These are phyloP conservation scores for Halictus rubicundus DNA, from an alignment of 1,140 invertebrate genomes.

Conservation along the genomic window DNA sequence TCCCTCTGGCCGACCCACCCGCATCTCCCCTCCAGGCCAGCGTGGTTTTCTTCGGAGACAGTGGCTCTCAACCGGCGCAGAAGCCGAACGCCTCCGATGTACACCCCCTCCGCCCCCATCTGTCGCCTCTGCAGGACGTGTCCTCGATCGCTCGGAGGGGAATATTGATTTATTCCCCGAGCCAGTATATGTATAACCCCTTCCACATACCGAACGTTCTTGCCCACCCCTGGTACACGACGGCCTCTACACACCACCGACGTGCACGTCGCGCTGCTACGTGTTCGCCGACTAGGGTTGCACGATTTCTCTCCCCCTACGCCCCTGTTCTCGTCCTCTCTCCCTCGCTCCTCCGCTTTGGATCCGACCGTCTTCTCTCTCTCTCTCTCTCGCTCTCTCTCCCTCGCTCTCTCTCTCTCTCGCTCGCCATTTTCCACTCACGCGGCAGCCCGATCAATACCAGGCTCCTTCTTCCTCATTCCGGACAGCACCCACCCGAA, in stretches of 20 bases:
- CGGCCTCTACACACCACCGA: neutral
- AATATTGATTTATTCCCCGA: conserved; percentile 68
- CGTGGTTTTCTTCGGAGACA: conserved; percentile 31
- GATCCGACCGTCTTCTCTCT: too few species aligned
- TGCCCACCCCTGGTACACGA: conserved; percentile 12
- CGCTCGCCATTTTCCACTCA: conserved; percentile 24
- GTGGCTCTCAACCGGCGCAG: conserved; percentile 58
- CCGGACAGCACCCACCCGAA: conserved; percentile 28
- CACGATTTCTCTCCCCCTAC: neutral
- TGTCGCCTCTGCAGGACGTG: conserved; percentile 59
- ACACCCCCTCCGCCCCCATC: conserved; percentile 54
- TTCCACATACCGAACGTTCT: conserved; percentile 40
- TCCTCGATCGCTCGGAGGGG: conserved; percentile 58
- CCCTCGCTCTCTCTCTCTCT: too few species aligned
- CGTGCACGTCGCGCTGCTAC: conserved; percentile 10
- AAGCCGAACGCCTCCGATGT: neutral
- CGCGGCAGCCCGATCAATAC: conserved; percentile 57
- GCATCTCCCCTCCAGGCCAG: conserved; percentile 28
- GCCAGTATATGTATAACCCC: conserved; percentile 41
- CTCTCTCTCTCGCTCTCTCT: too few species aligned
- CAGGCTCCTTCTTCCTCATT: conserved; percentile 54
- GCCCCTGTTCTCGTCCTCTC: neutral
- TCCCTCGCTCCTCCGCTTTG: too few species aligned
- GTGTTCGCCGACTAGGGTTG: conserved; percentile 26
- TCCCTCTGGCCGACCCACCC: conserved; percentile 21